phyloP scores from a whole-genome alignment of 2,113 vertebrate species.

The Tragelaphus buxtoni region DNA sequence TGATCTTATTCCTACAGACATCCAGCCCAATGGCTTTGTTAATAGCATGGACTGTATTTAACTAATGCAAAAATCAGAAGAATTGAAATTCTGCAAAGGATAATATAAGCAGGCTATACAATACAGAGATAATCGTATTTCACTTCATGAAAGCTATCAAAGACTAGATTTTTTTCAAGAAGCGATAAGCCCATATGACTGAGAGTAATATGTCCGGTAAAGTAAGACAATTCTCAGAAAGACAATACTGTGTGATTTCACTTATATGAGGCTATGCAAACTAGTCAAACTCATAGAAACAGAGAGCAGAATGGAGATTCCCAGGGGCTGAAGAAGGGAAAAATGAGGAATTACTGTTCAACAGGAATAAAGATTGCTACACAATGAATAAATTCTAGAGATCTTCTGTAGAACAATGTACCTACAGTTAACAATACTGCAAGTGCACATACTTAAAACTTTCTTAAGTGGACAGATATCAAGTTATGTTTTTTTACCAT shows the following conservation, averaged over 20 bases:
- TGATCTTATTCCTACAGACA: not conserved
- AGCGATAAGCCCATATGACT: not conserved
- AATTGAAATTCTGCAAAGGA: not conserved
- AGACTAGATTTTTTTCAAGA: not conserved
- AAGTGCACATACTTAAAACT: not conserved
- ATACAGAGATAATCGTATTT: not conserved
- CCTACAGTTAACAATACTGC: not conserved
- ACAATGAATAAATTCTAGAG: not conserved
- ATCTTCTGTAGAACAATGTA: not conserved
- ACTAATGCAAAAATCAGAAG: not conserved
- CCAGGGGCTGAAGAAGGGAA: not conserved
- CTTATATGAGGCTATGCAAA: not conserved
- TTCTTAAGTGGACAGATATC: not conserved
- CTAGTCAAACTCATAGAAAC: not conserved
- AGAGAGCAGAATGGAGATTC: not conserved
- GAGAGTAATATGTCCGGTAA: not conserved
- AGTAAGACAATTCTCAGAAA: not conserved
- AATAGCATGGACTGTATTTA: not conserved
- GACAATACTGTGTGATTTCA: not conserved
- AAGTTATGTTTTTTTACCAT: not conserved
- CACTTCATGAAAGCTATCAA: not conserved
- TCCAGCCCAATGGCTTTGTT: not conserved
- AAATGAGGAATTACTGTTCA: not conserved
- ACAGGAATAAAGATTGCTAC: not conserved
- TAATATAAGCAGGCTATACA: not conserved